phyloP scores from a whole-genome alignment of 1,140 invertebrate species.

The Limonius californicus region DNA sequence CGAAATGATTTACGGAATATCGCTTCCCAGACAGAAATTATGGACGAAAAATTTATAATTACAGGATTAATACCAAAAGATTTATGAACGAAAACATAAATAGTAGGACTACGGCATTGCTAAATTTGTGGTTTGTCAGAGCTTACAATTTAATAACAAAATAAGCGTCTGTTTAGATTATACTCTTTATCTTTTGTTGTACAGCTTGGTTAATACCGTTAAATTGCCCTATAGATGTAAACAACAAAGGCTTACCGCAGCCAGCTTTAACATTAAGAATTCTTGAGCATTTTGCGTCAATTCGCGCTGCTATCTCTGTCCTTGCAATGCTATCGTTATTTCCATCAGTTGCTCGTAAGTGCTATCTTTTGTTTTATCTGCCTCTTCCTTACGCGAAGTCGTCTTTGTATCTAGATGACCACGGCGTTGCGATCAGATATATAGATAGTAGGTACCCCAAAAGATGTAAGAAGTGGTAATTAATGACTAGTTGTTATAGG shows the following conservation, averaged over 20 bases:
- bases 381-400: not conserved
- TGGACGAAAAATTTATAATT: no score
- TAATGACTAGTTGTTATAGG: constrained; percentile 19
- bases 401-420: not conserved
- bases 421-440: constrained; percentile 15
- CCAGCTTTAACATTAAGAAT: not conserved
- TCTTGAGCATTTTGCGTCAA: constrained; percentile 6
- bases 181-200: not conserved
- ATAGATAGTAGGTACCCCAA: constrained; percentile 14
- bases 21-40: no score
- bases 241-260: constrained; percentile 3
- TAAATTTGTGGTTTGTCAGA: no score
- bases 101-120: no score
- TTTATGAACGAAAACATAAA: no score
- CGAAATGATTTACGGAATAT: no score
- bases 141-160: no score
- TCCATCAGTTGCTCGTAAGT: not conserved
- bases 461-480: constrained; percentile 21
- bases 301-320: not conserved
- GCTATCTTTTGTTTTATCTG: not conserved
- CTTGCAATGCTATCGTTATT: not conserved
- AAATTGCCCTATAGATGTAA: constrained; percentile 4
- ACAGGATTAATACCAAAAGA: no score
- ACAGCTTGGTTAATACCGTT: not conserved
- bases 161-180: no score